Base-by-base conservation (phyloP, 2,113 vertebrate genomes). In the Grammomys surdaster region DNA sequence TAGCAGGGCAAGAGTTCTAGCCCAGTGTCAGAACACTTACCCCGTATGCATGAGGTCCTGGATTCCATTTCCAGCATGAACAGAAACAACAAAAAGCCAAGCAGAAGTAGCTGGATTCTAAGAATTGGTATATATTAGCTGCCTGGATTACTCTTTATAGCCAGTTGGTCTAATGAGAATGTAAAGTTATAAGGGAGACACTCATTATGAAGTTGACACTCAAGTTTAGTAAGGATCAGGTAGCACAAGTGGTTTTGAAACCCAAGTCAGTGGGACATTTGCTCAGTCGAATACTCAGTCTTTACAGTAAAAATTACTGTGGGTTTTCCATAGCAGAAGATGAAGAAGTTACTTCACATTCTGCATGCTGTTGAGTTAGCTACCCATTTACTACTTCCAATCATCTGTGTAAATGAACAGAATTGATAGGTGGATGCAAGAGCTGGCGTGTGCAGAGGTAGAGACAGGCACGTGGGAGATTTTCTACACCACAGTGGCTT, bases 371-470 rank as follows among this genome's bases (percentile, higher is more conserved):
- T 56, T 78, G 93, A 90, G 93, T 93, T 88, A 96, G 81, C 91
- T 94, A 91, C 48, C 22, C 67, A 92, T 28, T 77, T 85, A 84
- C 80, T 22, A 93, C 8, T 85, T 88, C 31, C 82, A 82, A 90
- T 58, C 36, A 33, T 46, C 63, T 92, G 76, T 43, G 86, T 90
- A 93, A 89, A 43, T 63, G 58, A 54, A 33, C 48, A 85, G 72
- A 90, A 73, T 2, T 43, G 88, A 82, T 4, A 94, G 80, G 67
- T 70, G 20, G 92, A 89, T 90, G 76, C 46, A 96, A 92, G 87
- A 96, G 90, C 91, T 95, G 60, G 14, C 89, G 75, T 80, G 77
- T 96, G 91, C 58, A 90, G 95, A 96, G 97, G 95, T 87, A 96
- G 95, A 94, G 81, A 92, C 22, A 93, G 95, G 65, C 20, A 91